A percentile compares a stretch with the other conserved stretches of the same genome.
Conservation (phyloP, 2,888 invertebrate genomes). For the Antheraea assamensis region DNA sequence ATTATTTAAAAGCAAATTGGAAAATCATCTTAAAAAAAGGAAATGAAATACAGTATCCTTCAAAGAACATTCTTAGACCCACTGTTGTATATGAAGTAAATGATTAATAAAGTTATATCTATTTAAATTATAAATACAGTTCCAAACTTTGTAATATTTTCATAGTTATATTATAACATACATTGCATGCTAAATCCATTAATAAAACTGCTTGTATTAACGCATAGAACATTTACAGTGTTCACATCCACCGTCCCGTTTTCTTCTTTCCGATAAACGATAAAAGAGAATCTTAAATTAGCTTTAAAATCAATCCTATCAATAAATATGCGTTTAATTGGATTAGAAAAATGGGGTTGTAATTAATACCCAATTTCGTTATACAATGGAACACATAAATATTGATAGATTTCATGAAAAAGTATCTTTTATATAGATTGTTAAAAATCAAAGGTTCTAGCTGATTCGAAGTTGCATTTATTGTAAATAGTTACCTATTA, state of each 20-base stretch:
- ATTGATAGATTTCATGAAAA: constrained; percentile 12
- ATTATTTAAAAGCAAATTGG: neutral
- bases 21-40: neutral
- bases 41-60: neutral
- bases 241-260: constrained; percentile 78
- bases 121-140: constrained; percentile 2
- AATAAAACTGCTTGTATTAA: constrained; percentile 60
- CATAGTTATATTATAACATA: neutral
- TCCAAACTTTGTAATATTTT: constrained; percentile 24
- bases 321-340: neutral
- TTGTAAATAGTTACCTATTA: constrained; percentile 77
- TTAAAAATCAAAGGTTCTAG: constrained; percentile 81
- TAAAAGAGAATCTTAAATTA: constrained; percentile 60
- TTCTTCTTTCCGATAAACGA: constrained; percentile 72
- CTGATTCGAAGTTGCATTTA: constrained; percentile 78
- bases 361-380: no score
- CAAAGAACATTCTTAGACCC: neutral
- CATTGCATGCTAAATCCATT: constrained; percentile 20
- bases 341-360: neutral
- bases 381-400: neutral
- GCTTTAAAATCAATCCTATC: constrained; percentile 58
- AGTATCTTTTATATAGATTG: constrained; percentile 73
- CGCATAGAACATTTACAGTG: constrained; percentile 51
- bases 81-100: neutral
- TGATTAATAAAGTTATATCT: neutral